These are phyloP conservation scores for Streptopelia turtur DNA, from an alignment of 2,797 vertebrate species.

Conservation along the genomic window DNA sequence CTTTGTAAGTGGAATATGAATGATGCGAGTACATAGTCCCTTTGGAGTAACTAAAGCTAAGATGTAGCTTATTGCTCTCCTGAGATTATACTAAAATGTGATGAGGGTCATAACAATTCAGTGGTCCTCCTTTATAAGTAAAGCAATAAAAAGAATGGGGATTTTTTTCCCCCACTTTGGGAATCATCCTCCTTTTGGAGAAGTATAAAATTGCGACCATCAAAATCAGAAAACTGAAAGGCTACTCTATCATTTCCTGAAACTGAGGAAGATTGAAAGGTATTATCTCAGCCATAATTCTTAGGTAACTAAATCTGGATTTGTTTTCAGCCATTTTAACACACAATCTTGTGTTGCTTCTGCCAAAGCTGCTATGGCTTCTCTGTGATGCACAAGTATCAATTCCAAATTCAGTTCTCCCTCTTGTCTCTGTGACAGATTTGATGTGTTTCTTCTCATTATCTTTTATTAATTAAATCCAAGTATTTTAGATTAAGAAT, in stretches of 20 bases:
- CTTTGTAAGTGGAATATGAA: constrained; percentile 40
- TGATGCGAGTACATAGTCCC: neutral
- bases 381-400: neutral
- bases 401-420: neutral
- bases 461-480: constrained; percentile 22
- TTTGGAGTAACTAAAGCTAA: constrained; percentile 7
- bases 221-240: constrained; percentile 13
- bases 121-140: neutral
- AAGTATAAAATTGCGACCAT: neutral
- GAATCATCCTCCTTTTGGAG: neutral
- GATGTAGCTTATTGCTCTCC: neutral
- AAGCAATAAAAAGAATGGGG: neutral
- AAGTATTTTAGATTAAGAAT: neutral
- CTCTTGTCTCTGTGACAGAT: neutral
- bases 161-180: neutral
- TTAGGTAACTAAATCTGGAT: constrained; percentile 17
- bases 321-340: constrained; percentile 45
- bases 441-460: neutral
- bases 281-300: neutral
- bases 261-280: neutral
- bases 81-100: constrained; percentile 10
- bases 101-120: neutral
- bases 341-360: neutral
- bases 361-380: neutral
- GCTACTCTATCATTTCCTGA: constrained; percentile 9